A percentile compares a stretch with the other conserved stretches of the same genome.
Conservation (phyloP, 2,888 invertebrate genomes). For the Apamea anceps region DNA sequence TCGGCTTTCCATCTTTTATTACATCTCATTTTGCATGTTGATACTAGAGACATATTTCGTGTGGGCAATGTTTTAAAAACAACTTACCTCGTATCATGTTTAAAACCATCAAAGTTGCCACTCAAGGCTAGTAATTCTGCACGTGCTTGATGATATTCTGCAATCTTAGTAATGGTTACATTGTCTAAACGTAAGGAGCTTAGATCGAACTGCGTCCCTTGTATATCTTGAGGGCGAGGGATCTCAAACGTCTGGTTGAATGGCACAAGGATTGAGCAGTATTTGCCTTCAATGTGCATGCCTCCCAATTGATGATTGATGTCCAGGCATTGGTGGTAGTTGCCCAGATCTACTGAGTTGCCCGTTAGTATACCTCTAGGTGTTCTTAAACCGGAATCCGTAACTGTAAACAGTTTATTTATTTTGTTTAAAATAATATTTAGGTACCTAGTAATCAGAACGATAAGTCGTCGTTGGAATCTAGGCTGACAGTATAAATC, state of each 20-base stretch:
- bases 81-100: constrained; percentile 15
- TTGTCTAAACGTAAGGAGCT: constrained; percentile 35
- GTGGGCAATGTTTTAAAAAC: background rate
- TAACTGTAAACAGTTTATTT: constrained; percentile 33
- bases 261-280: constrained; percentile 57
- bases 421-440: background rate
- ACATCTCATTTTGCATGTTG: background rate
- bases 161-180: constrained; percentile 23
- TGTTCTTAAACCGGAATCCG: constrained; percentile 60
- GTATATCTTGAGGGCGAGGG: constrained; percentile 37
- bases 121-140: constrained; percentile 14
- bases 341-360: constrained; percentile 57
- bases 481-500: background rate
- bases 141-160: constrained; percentile 30
- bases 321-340: constrained; percentile 60
- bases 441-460: background rate
- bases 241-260: constrained; percentile 38
- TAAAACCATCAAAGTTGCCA: constrained; percentile 40
- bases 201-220: constrained; percentile 43
- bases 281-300: constrained; percentile 56
- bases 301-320: constrained; percentile 41
- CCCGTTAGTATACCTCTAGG: constrained; percentile 57
- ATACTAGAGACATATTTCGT: background rate
- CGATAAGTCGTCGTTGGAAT: background rate
- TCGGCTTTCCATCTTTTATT: no score